Evolutionary conservation across 2,797 vertebrate genomes (phyloP).

Genomic region (Silurus aristotelis): DNA sequence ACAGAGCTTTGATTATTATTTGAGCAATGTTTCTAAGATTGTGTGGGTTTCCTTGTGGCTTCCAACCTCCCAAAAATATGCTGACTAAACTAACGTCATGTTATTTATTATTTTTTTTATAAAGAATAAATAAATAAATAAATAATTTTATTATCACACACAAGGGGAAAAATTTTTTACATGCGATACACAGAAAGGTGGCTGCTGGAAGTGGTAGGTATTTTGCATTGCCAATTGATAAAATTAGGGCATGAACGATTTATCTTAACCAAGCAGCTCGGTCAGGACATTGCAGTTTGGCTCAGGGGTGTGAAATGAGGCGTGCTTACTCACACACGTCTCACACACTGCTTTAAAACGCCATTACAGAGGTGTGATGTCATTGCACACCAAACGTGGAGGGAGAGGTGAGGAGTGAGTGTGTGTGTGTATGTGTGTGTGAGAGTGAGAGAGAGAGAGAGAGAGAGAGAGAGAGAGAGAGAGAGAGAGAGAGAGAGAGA

Average conservation of each 20-base stretch:
- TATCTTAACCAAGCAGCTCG: constrained; percentile 25
- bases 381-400: constrained; percentile 2
- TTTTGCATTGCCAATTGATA: constrained; percentile 43
- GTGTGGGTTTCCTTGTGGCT: background rate
- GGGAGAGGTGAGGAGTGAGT: background rate
- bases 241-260: constrained; percentile 31
- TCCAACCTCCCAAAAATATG: background rate
- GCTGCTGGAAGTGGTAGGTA: constrained; percentile 8
- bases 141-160: background rate
- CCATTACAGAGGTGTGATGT: constrained; percentile 30
- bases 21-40: background rate
- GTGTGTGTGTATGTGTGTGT: background rate
- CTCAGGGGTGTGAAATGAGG: constrained; percentile 25
- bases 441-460: background rate
- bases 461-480: background rate
- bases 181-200: constrained; percentile 42
- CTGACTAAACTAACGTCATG: background rate
- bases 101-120: background rate
- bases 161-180: no score
- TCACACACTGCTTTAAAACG: constrained; percentile 36
- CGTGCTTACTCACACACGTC: constrained; percentile 17
- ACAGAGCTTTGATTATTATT: background rate
- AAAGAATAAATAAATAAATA: constrained; percentile 37
- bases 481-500: background rate
- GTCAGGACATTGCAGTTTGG: constrained; percentile 22